These are phyloP conservation scores for Diachasmimorpha longicaudata DNA, from an alignment of 1,140 invertebrate species.

Conservation along the genomic window DNA sequence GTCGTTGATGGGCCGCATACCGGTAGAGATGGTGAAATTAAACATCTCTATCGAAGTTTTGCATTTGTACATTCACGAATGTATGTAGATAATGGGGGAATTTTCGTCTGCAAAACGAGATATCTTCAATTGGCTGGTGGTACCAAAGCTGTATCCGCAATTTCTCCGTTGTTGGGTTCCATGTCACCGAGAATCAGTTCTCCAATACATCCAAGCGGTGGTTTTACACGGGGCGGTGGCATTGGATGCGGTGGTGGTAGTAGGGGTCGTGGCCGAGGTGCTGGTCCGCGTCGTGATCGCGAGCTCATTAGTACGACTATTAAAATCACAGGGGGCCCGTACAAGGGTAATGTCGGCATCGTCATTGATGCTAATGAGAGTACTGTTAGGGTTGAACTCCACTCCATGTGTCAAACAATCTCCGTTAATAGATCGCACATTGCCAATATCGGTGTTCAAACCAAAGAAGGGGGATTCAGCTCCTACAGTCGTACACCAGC, in stretches of 20 bases:
- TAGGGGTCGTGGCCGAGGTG: slow-evolving; percentile 68
- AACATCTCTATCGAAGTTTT: slow-evolving; percentile 92
- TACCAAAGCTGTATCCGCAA: slow-evolving; percentile 63
- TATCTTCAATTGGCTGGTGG: slow-evolving; percentile 91
- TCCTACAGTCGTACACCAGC: slow-evolving; percentile 83
- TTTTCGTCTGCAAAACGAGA: slow-evolving; percentile 95
- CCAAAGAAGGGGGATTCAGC: slow-evolving; percentile 73
- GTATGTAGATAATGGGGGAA: slow-evolving; percentile 94
- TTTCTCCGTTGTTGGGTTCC: slow-evolving; percentile 64
- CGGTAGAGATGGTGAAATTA: slow-evolving; percentile 92
- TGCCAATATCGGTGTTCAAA: slow-evolving; percentile 75
- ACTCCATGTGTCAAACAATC: slow-evolving; percentile 96
- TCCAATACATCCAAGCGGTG: slow-evolving; percentile 81
- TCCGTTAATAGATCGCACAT: slow-evolving; percentile 94
- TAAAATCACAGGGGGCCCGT: slow-evolving; percentile 96
- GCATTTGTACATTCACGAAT: slow-evolving; percentile 93
- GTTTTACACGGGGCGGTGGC: slow-evolving; percentile 62
- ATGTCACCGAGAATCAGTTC: slow-evolving; percentile 90
- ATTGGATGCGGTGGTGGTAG: slow-evolving; percentile 60
- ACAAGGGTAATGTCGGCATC: slow-evolving; percentile 85
- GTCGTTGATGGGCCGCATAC: slow-evolving; percentile 96
- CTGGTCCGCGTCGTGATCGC: slow-evolving; percentile 78
- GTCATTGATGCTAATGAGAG: slow-evolving; percentile 94
- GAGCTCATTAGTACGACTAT: slow-evolving; percentile 96
- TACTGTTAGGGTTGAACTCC: slow-evolving; percentile 94